Evolutionary conservation across 2,797 vertebrate genomes (phyloP).

Genomic region (Urophycis tenuis): DNA sequence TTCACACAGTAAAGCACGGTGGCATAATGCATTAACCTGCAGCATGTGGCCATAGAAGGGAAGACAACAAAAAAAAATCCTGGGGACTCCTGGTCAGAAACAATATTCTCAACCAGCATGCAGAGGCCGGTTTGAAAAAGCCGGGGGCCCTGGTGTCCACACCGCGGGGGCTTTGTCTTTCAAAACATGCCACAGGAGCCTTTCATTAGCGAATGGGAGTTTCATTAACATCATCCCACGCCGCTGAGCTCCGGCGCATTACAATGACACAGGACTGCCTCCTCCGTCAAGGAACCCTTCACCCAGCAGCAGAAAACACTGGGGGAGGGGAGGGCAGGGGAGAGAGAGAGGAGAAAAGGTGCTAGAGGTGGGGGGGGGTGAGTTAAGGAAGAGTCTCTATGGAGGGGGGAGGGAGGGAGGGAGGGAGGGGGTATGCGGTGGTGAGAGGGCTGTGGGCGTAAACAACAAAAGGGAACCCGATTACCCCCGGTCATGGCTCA

Average conservation of each 20-base stretch:
- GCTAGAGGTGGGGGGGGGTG: constrained; percentile 17
- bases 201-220: constrained; percentile 69
- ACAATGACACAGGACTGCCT: constrained; percentile 69
- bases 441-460: background rate
- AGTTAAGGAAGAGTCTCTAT: constrained; percentile 33
- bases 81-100: constrained; percentile 36
- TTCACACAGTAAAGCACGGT: constrained; percentile 23
- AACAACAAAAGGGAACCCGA: constrained; percentile 66
- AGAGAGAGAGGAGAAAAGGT: constrained; percentile 28
- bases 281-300: constrained; percentile 62
- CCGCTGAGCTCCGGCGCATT: constrained; percentile 62
- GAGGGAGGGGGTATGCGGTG: constrained; percentile 23
- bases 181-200: constrained; percentile 64
- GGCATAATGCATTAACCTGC: constrained; percentile 32
- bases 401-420: constrained; percentile 46
- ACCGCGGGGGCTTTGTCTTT: constrained; percentile 61
- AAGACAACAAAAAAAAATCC: constrained; percentile 21
- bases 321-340: constrained; percentile 39
- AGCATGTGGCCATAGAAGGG: constrained; percentile 40
- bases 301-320: constrained; percentile 50
- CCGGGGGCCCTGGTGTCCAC: constrained; percentile 38
- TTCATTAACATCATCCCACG: constrained; percentile 73
- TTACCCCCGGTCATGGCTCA: constrained; percentile 67
- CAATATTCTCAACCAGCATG: constrained; percentile 54
- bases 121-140: constrained; percentile 49